phyloP scores from a whole-genome alignment of 2,888 invertebrate species.

The Candidula unifasciata region DNA sequence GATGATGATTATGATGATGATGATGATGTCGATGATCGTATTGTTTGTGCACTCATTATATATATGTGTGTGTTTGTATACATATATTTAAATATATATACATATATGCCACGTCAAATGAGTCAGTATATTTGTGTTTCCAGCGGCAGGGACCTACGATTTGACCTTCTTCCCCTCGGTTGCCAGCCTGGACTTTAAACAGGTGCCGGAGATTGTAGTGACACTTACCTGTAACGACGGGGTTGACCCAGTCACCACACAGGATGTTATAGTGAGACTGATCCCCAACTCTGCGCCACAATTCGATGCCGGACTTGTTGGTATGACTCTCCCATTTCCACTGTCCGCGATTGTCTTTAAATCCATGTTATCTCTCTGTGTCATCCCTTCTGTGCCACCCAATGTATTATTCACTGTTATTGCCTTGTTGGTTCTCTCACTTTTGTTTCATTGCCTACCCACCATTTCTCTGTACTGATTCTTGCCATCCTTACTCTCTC shows the following conservation, averaged over 20 bases:
- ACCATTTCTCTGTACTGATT: too few species aligned
- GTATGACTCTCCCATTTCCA: not conserved
- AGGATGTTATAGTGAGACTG: slow-evolving; percentile 42
- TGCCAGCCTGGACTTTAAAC: slow-evolving; percentile 44
- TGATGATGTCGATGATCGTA: not conserved
- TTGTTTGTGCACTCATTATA: not conserved
- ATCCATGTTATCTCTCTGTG: not conserved
- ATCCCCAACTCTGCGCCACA: slow-evolving; percentile 49
- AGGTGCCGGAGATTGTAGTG: slow-evolving; percentile 34
- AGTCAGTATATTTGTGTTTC: too few species aligned
- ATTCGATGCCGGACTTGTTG: slow-evolving; percentile 28
- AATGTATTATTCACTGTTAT: too few species aligned
- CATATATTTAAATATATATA: too few species aligned
- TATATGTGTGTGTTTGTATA: too few species aligned
- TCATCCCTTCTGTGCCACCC: too few species aligned
- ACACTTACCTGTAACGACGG: slow-evolving; percentile 46
- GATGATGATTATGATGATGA: too few species aligned
- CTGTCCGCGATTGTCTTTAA: not conserved
- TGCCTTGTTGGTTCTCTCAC: too few species aligned
- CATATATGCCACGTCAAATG: too few species aligned
- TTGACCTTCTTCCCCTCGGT: slow-evolving; percentile 42
- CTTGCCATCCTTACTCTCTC: too few species aligned
- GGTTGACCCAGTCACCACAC: not conserved
- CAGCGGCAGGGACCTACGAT: slow-evolving; percentile 17
- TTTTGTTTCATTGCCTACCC: too few species aligned